Evolutionary conservation across 2,888 invertebrate genomes (phyloP).

Genomic region (Pediacus dermestoides): DNA sequence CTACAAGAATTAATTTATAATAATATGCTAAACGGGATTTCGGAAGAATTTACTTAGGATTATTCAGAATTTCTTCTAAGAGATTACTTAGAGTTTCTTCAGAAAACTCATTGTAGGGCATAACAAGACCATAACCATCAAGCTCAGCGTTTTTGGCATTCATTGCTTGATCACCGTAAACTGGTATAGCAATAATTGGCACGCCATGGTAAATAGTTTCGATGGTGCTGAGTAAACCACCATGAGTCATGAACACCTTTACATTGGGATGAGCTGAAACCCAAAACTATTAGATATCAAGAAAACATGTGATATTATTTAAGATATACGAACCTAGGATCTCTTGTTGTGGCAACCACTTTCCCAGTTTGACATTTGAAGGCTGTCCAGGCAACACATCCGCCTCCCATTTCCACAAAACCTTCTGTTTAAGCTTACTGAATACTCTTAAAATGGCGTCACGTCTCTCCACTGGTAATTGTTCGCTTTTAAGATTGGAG

Average conservation of each 20-base stretch:
- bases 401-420: slow-evolving; percentile 70
- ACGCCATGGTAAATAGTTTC: slow-evolving; percentile 52
- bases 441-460: slow-evolving; percentile 57
- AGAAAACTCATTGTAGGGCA: slow-evolving; percentile 43
- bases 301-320: slow-evolving; percentile 7
- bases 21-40: neutral
- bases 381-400: slow-evolving; percentile 54
- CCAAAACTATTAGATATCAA: neutral
- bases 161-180: slow-evolving; percentile 53
- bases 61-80: slow-evolving; percentile 35
- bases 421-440: slow-evolving; percentile 57
- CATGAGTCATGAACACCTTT: slow-evolving; percentile 51
- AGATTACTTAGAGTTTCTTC: slow-evolving; percentile 35
- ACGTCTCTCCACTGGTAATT: slow-evolving; percentile 53
- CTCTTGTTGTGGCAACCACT: slow-evolving; percentile 64
- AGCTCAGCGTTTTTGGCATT: slow-evolving; percentile 50
- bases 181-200: slow-evolving; percentile 53
- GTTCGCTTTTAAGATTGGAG: slow-evolving; percentile 55
- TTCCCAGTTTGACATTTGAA: slow-evolving; percentile 55
- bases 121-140: slow-evolving; percentile 46
- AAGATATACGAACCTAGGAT: slow-evolving; percentile 32
- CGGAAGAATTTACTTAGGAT: slow-evolving; percentile 34
- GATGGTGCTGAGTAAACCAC: slow-evolving; percentile 52
- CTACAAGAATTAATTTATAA: slow-evolving; percentile 2
- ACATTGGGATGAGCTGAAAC: slow-evolving; percentile 50